phyloP scores from a whole-genome alignment of 2,113 vertebrate species.

The Thamnophis sirtalis region DNA sequence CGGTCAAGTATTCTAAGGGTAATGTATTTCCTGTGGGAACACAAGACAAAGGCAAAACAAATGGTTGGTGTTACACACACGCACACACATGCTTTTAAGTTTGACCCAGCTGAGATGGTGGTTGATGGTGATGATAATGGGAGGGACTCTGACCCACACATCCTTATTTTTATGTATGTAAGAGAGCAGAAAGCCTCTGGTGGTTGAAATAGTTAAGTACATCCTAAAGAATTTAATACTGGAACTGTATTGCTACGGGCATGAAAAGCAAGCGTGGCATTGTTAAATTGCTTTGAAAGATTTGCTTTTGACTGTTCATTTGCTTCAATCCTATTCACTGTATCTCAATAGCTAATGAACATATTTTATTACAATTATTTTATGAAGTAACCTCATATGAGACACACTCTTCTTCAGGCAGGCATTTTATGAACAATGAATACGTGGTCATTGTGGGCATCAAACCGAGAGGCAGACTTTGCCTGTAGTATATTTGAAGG shows the following conservation, averaged over 20 bases:
- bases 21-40: constrained; percentile 93
- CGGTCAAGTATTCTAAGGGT: constrained; percentile 88
- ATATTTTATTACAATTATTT: background rate
- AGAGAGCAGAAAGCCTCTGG: constrained; percentile 60
- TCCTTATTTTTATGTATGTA: constrained; percentile 41
- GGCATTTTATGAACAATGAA: background rate
- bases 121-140: constrained; percentile 73
- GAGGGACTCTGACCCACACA: constrained; percentile 66
- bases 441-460: background rate
- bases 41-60: constrained; percentile 88
- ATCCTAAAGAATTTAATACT: background rate
- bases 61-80: constrained; percentile 77
- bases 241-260: background rate
- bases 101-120: constrained; percentile 59
- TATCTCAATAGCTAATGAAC: background rate
- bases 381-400: background rate
- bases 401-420: background rate
- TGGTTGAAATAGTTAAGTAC: background rate
- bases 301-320: background rate
- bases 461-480: background rate
- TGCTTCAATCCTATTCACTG: too few relatives aligned
- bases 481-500: background rate
- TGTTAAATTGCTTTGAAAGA: background rate
- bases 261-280: background rate
- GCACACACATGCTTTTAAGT: constrained; percentile 71